phyloP scores from a whole-genome alignment of 1,140 invertebrate genomes.

The Drosophila neocordata region DNA sequence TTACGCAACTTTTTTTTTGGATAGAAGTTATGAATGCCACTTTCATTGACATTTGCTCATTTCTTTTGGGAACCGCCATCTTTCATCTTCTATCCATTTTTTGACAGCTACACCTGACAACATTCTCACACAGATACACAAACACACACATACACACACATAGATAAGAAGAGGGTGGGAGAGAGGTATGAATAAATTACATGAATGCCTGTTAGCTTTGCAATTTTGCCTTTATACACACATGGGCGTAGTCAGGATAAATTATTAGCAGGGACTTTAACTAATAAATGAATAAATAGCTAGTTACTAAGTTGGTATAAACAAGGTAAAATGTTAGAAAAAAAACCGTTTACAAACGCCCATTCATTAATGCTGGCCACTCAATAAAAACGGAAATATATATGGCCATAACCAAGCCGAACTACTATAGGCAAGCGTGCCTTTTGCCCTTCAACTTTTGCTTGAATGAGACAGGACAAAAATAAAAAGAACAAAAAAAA shows the following conservation, averaged over 20 bases:
- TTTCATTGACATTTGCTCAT: constrained; percentile 5
- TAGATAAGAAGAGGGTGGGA: neutral
- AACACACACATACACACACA: neutral
- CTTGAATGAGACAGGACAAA: neutral
- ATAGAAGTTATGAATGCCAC: neutral
- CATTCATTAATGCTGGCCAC: constrained; percentile 1
- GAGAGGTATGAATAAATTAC: constrained; percentile 1
- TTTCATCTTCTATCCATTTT: neutral
- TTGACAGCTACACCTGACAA: constrained; percentile 6
- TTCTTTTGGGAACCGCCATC: neutral
- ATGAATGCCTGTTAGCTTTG: neutral
- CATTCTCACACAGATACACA: neutral
- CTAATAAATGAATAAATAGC: neutral
- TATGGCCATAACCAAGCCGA: constrained; percentile 32
- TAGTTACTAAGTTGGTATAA: no score
- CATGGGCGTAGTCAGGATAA: neutral
- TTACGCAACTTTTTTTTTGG: neutral
- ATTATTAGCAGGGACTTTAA: neutral
- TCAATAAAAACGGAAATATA: constrained; percentile 21
- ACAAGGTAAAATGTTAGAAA: neutral
- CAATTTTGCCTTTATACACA: neutral
- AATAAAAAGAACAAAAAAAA: neutral
- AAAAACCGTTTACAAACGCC: neutral
- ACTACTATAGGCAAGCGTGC: constrained; percentile 27
- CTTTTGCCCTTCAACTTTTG: constrained; percentile 53